phyloP scores from a whole-genome alignment of 1,140 invertebrate genomes.

The Ceratosolen fusciceps region DNA sequence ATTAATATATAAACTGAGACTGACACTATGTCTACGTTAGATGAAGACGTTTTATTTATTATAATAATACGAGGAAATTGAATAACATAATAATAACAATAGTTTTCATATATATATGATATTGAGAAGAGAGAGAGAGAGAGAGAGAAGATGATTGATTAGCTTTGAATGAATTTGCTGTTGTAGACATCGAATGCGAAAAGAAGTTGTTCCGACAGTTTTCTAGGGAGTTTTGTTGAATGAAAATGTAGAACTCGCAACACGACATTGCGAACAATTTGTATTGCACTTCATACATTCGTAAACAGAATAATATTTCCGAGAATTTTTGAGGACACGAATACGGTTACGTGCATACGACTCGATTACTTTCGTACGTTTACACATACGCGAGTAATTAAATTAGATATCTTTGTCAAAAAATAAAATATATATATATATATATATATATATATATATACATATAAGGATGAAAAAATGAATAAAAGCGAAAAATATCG shows the following conservation, averaged over 20 bases:
- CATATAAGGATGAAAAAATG: no score
- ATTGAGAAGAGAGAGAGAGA: background rate
- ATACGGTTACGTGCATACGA: constrained; percentile 8
- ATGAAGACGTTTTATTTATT: constrained; percentile 7
- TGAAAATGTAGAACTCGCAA: background rate
- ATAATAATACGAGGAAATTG: background rate
- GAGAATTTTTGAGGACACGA: no score
- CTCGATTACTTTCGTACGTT: constrained; percentile 25
- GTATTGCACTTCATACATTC: no score
- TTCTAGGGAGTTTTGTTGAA: no score
- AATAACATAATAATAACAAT: background rate
- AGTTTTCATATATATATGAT: background rate
- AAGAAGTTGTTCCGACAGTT: no score
- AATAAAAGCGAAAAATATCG: no score
- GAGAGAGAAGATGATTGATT: constrained; percentile 1
- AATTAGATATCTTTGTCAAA: background rate
- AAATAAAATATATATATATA: no score
- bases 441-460: no score
- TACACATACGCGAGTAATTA: constrained; percentile 1
- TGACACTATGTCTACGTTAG: constrained; percentile 52
- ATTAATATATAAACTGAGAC: constrained; percentile 53
- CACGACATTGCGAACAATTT: constrained; percentile 16
- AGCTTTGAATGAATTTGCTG: background rate
- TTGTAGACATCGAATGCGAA: background rate
- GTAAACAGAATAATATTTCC: no score